Base-by-base conservation (phyloP, 23 tunicate genomes). In the Halocynthia roretzi region DNA sequence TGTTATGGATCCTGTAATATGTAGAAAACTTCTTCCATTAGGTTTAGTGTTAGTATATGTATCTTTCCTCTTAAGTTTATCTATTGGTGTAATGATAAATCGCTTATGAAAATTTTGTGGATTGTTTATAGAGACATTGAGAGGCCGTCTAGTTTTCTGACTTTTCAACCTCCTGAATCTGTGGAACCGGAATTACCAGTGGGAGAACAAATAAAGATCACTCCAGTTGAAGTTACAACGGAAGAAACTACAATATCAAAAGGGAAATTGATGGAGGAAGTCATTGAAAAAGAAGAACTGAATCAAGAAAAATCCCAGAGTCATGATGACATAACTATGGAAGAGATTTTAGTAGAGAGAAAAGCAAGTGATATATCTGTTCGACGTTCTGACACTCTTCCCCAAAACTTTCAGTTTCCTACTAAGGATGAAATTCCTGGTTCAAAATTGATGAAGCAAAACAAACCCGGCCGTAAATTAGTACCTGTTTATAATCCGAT, bases 211-310 rank as follows among this genome's bases (percentile, higher is more conserved):
- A 31, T 4, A 31, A 31, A 31, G 44, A 31, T 31, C 44, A 31
- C 44, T 31, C 44, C 4, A 1, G 44, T 4, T 31, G 44, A 31
- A 14, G 54, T 73, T 7, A 73, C 78, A 19, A 5, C 56, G 14
- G 64, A 54, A n/a, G 31, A 65, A 9, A 15, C 49, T 65, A 20
- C 70, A 8, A 65, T 6, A 48, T 74, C 78, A 0, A 74, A 74
- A 54, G 78, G 56, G 5, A 74, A 74, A 5, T 74, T 54, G 4
- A 52, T 49, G 21, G 64, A 14, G 22, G 56, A 74, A 14, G 10
- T 52, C 10, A 10, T 8, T 14, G 78, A 74, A 48, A 56, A 50
- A 5, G 63, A 12, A 8, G 22, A 50, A 50, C 56, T 8, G 56
- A 6, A 52, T 53, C 23, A 9, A 74, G 31, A 20, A 14, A 54